Conservation (phyloP, 2,888 invertebrate genomes). For the Clunio marinus region DNA sequence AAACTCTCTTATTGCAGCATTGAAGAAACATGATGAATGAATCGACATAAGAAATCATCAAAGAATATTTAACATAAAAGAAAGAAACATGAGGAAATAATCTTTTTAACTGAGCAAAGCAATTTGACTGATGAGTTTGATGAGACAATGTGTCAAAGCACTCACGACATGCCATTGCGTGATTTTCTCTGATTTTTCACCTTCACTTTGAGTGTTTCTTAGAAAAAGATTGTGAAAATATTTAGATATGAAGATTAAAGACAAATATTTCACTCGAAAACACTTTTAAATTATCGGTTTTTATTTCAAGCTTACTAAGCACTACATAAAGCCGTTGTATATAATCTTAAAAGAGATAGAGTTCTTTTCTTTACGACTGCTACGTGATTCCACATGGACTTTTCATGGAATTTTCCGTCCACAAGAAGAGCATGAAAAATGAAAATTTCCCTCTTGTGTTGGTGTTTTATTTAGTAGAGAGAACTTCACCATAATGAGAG, state of each 20-base stretch:
- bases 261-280: constrained; percentile 13
- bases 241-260: too few relatives aligned
- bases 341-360: constrained; percentile 1
- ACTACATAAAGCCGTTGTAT: background rate
- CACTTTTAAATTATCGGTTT: constrained; percentile 11
- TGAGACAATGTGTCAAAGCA: constrained; percentile 27
- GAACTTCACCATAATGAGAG: background rate
- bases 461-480: background rate
- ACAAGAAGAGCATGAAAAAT: background rate
- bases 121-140: constrained; percentile 19
- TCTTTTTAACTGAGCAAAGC: too few relatives aligned
- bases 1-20: too few relatives aligned
- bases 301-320: background rate
- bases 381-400: constrained; percentile 29
- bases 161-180: constrained; percentile 22
- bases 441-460: background rate
- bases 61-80: too few relatives aligned
- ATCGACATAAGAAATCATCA: too few relatives aligned
- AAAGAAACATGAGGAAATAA: too few relatives aligned
- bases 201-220: background rate
- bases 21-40: too few relatives aligned
- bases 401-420: background rate
- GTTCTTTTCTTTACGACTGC: constrained; percentile 26
- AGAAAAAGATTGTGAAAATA: background rate
- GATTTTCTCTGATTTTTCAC: constrained; percentile 14